Evolutionary conservation across 2,888 invertebrate species (phyloP).

Genomic region (Smittia sp.): DNA sequence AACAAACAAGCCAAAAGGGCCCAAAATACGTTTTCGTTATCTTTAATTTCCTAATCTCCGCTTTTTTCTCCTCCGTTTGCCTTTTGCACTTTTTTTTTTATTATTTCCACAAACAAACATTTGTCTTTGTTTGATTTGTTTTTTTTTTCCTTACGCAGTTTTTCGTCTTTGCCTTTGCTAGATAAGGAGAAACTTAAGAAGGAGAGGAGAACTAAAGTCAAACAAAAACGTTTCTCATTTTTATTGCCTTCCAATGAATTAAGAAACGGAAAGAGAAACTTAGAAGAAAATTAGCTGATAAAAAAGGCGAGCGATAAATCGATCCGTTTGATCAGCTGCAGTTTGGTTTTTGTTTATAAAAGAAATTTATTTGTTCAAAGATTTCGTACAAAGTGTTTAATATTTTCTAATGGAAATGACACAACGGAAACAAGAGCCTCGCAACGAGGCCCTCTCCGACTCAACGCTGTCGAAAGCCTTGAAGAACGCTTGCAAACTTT

Average conservation of each 20-base stretch:
- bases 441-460: too few relatives aligned
- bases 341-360: background rate
- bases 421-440: too few relatives aligned
- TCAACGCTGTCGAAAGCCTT: too few relatives aligned
- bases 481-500: too few relatives aligned
- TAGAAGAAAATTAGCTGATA: slow-evolving; percentile 14
- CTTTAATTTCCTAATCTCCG: slow-evolving; percentile 16
- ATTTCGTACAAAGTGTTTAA: background rate
- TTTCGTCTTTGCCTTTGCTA: background rate
- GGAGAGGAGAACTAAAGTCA: background rate
- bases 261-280: background rate
- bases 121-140: slow-evolving; percentile 19
- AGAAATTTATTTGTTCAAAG: slow-evolving; percentile 7
- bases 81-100: slow-evolving; percentile 21
- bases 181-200: slow-evolving; percentile 18
- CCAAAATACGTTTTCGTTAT: slow-evolving; percentile 4
- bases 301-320: slow-evolving; percentile 6
- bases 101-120: slow-evolving; percentile 4
- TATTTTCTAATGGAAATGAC: background rate
- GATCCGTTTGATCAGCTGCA: slow-evolving; percentile 27
- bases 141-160: slow-evolving; percentile 7
- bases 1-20: background rate
- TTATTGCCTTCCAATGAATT: slow-evolving; percentile 4
- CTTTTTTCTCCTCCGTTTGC: slow-evolving; percentile 14
- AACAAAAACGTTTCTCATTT: slow-evolving; percentile 8